Conservation (phyloP, 2,888 invertebrate genomes). For the Choristoneura rosaceana region DNA sequence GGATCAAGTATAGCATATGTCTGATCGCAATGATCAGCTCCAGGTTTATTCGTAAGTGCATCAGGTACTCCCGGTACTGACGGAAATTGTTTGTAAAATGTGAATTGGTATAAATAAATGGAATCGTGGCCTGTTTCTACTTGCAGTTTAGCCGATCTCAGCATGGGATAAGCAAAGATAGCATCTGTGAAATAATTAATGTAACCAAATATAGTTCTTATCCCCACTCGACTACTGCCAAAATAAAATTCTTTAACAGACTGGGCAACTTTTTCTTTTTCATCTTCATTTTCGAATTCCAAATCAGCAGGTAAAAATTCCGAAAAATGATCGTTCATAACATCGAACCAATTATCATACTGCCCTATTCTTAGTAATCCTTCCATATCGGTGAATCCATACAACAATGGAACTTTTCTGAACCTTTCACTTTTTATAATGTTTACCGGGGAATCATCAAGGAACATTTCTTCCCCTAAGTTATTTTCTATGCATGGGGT, state of each 20-base stretch:
- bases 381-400: conserved; percentile 39
- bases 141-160: conserved; percentile 17
- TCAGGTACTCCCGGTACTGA: conserved; percentile 19
- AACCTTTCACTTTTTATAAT: conserved; percentile 33
- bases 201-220: conserved; percentile 6
- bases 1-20: conserved; percentile 49
- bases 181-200: conserved; percentile 9
- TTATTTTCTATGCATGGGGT: conserved; percentile 12
- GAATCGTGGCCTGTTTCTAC: conserved; percentile 3
- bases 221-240: conserved; percentile 2
- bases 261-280: conserved; percentile 23
- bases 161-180: conserved; percentile 5
- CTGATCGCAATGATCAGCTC: conserved; percentile 57
- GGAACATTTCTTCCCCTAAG: conserved; percentile 4
- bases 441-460: conserved; percentile 23
- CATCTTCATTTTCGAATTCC: conserved; percentile 20
- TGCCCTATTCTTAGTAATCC: conserved; percentile 29
- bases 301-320: conserved; percentile 42
- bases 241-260: conserved; percentile 13
- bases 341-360: conserved; percentile 34
- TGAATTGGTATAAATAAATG: conserved; percentile 6
- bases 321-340: conserved; percentile 41
- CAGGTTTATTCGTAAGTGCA: conserved; percentile 48
- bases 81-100: conserved; percentile 8
- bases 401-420: conserved; percentile 34